Evolutionary conservation across 2,888 invertebrate species (phyloP).

Genomic region (Myathropa florea): DNA sequence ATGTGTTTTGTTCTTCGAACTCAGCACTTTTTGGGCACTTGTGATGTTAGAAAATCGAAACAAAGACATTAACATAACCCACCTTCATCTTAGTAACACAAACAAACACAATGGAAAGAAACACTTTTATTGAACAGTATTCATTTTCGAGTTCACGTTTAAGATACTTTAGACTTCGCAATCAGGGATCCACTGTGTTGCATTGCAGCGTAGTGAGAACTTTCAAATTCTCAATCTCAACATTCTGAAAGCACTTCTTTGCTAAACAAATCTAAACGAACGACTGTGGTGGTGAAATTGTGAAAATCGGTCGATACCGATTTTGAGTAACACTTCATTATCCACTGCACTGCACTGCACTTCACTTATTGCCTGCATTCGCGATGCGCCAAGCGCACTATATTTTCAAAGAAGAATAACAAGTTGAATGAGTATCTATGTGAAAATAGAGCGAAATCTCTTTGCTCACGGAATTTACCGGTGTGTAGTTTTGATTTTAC

Average conservation of each 20-base stretch:
- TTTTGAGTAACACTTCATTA: slow-evolving; percentile 70
- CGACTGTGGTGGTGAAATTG: slow-evolving; percentile 68
- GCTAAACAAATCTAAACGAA: slow-evolving; percentile 57
- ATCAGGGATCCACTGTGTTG: not conserved
- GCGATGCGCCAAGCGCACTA: slow-evolving; percentile 45
- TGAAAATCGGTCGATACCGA: slow-evolving; percentile 68
- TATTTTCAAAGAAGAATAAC: slow-evolving; percentile 64
- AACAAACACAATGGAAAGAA: slow-evolving; percentile 35
- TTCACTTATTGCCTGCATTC: slow-evolving; percentile 12
- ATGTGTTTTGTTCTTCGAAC: slow-evolving; percentile 7
- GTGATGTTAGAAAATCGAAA: slow-evolving; percentile 20
- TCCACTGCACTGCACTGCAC: slow-evolving; percentile 54
- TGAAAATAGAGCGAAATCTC: slow-evolving; percentile 67
- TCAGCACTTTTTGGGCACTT: slow-evolving; percentile 60
- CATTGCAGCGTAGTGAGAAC: not conserved
- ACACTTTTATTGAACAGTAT: not conserved
- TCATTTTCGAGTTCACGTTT: not conserved
- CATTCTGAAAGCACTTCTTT: slow-evolving; percentile 52
- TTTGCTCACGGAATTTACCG: slow-evolving; percentile 68
- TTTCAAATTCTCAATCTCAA: slow-evolving; percentile 9
- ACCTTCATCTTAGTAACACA: slow-evolving; percentile 49
- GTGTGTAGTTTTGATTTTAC: slow-evolving; percentile 69
- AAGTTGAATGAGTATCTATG: slow-evolving; percentile 65
- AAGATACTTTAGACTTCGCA: not conserved
- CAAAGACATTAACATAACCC: slow-evolving; percentile 60